These are phyloP conservation scores for Trichoplusia ni DNA, from an alignment of 1,140 invertebrate species.

Conservation along the genomic window DNA sequence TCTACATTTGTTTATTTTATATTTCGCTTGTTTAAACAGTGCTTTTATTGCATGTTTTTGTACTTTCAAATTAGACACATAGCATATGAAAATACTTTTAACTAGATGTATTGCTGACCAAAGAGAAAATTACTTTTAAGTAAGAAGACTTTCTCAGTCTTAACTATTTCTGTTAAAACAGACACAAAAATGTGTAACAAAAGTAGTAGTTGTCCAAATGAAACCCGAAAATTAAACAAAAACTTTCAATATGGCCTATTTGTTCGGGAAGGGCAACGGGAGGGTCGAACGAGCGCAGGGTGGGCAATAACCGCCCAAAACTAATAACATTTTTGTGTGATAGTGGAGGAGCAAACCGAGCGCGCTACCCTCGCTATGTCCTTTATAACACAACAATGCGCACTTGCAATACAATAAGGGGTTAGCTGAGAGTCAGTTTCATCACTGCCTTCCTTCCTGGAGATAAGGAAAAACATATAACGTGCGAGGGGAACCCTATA, in stretches of 20 bases:
- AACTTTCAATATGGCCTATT: constrained; percentile 56
- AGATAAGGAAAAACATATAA: constrained; percentile 30
- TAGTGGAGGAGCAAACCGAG: constrained; percentile 64
- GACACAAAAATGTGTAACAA: background rate
- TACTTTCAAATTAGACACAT: too few species aligned
- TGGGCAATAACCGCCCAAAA: constrained; percentile 75
- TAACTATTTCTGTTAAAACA: background rate
- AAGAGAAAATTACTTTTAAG: too few species aligned
- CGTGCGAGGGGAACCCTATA: background rate
- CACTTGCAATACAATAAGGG: constrained; percentile 63
- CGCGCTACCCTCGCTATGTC: constrained; percentile 58
- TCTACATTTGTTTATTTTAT: constrained; percentile 21
- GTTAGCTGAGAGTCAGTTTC: constrained; percentile 47
- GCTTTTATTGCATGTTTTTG: constrained; percentile 8
- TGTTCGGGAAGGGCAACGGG: constrained; percentile 48
- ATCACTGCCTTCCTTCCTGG: constrained; percentile 41
- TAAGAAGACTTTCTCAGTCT: too few species aligned
- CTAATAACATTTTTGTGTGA: constrained; percentile 80
- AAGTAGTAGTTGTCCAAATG: constrained; percentile 22
- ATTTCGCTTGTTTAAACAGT: background rate
- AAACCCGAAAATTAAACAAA: constrained; percentile 48
- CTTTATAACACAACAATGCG: constrained; percentile 68
- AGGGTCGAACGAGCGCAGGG: constrained; percentile 59
- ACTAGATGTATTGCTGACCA: too few species aligned
- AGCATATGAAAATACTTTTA: too few species aligned